Evolutionary conservation across 2,797 vertebrate genomes (phyloP).

Genomic region (Perodicticus potto): DNA sequence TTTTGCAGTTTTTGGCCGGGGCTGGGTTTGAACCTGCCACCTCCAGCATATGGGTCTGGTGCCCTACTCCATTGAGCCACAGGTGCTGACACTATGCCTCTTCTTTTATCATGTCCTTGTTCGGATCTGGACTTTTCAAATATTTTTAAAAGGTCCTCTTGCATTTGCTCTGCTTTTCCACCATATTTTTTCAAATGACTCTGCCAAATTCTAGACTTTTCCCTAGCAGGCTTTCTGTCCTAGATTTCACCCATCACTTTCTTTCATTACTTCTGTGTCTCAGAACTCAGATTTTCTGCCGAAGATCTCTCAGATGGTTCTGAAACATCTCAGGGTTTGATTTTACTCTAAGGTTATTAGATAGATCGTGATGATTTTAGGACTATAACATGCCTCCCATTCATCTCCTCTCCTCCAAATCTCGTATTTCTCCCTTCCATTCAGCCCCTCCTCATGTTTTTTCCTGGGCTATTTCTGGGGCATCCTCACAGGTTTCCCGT

Average conservation of each 20-base stretch:
- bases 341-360: not conserved
- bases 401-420: not conserved
- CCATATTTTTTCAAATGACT: not conserved
- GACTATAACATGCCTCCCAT: rapidly evolving
- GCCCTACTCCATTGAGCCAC: too few relatives aligned
- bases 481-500: not conserved
- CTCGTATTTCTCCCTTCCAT: not conserved
- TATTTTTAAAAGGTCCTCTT: slow-evolving; percentile 39
- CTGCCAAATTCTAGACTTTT: not conserved
- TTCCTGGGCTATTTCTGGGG: not conserved
- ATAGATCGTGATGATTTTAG: not conserved
- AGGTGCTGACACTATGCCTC: not conserved
- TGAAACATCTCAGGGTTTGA: slow-evolving; percentile 28
- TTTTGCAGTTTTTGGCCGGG: too few relatives aligned
- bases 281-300: not conserved
- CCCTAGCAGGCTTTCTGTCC: not conserved
- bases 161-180: not conserved
- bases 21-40: too few relatives aligned
- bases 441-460: rapidly evolving
- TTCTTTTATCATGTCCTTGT: not conserved
- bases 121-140: not conserved
- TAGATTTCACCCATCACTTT: not conserved
- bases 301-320: slow-evolving; percentile 35
- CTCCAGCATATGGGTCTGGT: too few relatives aligned
- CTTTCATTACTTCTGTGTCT: not conserved